Evolutionary conservation across 2,797 vertebrate species (phyloP), one percentile per base, ranked within the genome.

Genomic region (Phrynocephalus vlangalii): DNA sequence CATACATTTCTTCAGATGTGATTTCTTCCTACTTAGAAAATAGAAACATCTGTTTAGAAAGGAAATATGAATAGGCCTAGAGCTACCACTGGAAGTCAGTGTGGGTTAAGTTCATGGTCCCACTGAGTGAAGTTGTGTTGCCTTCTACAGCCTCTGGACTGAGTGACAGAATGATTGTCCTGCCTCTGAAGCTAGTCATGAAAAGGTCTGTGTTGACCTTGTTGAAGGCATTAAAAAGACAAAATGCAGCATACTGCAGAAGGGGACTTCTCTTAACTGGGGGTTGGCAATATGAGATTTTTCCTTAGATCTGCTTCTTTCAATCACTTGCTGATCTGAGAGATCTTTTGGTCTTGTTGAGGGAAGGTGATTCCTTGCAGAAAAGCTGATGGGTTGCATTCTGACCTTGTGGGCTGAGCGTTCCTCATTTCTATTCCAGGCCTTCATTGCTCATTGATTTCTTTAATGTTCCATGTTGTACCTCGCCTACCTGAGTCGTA

Each of bases 21-120:
- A 75, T 73, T n/a, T 52, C 26, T 60, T n/a, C 68, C 26, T 60
- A 6, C 26, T 67, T 86, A 81, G 44, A 67, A 75, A 87, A 83
- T 28, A 38, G 56, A 63, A 9, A 38, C 7, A 48, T 48, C n/a
- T 15, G 30, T 52, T 50, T 52, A 11, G 71, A 75, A 26, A 66
- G 16, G 56, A 86, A 82, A 68, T 68, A 24, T 67, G 28, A 87
- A 68, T 76, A 67, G 79, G 26, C 16, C n/a, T 20, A 33, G 75
- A 66, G 16, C 44, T 38, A 33, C 24, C 71, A 15, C 1, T 28
- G 52, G 3, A 28, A 63, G 50, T 30, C 13, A 24, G 22, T 63
- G 24, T 8, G 16, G 30, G 38, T 20, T 70, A 73, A 6, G 71
- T 18, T 73, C 71, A 73, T 33, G 15, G 16, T 15, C 30, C 18